These are phyloP conservation scores for Empidonax alnorum DNA, from an alignment of 2,113 vertebrate species.

Conservation along the genomic window DNA sequence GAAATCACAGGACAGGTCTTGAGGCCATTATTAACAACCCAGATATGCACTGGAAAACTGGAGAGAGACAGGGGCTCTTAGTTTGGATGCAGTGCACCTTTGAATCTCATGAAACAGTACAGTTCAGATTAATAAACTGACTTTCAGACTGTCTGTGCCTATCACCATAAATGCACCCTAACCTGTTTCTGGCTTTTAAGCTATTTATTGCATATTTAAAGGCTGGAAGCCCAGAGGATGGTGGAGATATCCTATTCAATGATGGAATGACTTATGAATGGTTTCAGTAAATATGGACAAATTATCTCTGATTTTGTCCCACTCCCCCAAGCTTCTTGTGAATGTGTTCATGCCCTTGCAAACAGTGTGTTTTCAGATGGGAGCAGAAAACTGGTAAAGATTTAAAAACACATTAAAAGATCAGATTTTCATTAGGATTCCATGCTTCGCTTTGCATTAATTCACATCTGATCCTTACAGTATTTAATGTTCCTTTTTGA, in stretches of 20 bases:
- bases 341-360: neutral
- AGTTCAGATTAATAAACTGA: neutral
- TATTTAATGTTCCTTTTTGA: neutral
- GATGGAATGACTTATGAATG: neutral
- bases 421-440: neutral
- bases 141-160: neutral
- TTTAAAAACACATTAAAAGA: neutral
- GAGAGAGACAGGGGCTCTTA: neutral
- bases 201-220: neutral
- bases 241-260: neutral
- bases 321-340: neutral
- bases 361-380: neutral
- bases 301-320: neutral
- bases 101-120: neutral
- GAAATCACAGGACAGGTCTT: neutral
- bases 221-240: neutral
- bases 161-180: rapidly evolving
- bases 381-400: neutral
- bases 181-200: neutral
- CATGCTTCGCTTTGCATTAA: neutral
- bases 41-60: neutral
- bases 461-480: neutral
- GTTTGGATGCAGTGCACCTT: rapidly evolving
- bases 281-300: neutral
- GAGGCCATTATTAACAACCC: neutral